Percentiles rank a stretch among this genome's conserved stretches.
phyloP scores from a whole-genome alignment of 2,797 vertebrate species.

The Chromis chromis region DNA sequence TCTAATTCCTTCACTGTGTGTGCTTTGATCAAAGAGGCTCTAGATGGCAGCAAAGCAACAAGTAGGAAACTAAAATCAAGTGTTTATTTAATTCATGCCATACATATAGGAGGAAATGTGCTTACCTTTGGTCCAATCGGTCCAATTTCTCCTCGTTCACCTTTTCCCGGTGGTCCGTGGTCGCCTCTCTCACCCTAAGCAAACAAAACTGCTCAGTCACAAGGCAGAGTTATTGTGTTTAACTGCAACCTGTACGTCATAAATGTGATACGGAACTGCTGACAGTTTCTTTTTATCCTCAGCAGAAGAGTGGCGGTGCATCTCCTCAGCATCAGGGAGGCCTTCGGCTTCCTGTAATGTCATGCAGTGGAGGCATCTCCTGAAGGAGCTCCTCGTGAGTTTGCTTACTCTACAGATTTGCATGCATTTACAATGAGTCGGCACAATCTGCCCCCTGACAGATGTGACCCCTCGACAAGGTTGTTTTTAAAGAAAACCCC shows the following conservation, averaged over 20 bases:
- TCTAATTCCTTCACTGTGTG: not conserved
- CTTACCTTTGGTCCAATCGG: constrained; percentile 92
- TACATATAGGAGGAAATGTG: constrained; percentile 9
- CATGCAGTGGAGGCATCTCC: constrained; percentile 2
- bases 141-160: constrained; percentile 92
- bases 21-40: constrained; percentile 18
- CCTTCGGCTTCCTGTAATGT: constrained; percentile 14
- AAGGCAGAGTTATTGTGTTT: not conserved
- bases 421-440: constrained; percentile 36
- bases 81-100: not conserved
- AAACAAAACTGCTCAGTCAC: constrained; percentile 8
- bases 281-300: constrained; percentile 11
- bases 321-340: constrained; percentile 7
- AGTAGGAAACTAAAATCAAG: not conserved
- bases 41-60: constrained; percentile 73
- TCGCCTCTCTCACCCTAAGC: constrained; percentile 94
- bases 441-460: not conserved
- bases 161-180: constrained; percentile 90
- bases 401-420: constrained; percentile 39
- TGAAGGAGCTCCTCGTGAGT: not conserved
- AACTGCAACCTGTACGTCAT: not conserved
- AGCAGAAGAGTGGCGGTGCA: constrained; percentile 10
- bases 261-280: not conserved
- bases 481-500: not conserved
- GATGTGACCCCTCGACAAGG: constrained; percentile 5